Conservation (phyloP, 2,113 vertebrate species). For the Zosterops hypoxanthus region DNA sequence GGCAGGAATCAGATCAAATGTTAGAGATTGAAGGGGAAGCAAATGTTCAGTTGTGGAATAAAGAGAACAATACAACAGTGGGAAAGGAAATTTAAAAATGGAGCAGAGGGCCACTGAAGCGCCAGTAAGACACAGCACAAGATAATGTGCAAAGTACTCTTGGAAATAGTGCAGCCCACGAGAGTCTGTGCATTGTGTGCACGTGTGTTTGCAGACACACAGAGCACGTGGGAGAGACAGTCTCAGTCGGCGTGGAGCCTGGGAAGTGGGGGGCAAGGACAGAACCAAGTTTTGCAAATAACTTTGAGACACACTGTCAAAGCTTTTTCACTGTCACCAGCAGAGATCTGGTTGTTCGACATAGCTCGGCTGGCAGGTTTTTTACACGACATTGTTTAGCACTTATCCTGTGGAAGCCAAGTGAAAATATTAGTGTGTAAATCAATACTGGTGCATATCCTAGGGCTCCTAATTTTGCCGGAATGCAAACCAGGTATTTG, state of each 20-base stretch:
- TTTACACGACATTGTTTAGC: neutral
- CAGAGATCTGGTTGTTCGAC: fast-evolving
- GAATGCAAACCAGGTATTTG: neutral
- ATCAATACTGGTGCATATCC: neutral
- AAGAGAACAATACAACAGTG: neutral
- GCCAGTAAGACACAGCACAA: neutral
- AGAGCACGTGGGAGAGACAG: neutral
- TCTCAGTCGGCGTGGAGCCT: fast-evolving
- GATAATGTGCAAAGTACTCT: neutral
- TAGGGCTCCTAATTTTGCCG: neutral
- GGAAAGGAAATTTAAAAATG: neutral
- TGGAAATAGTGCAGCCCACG: neutral
- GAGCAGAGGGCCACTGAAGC: neutral
- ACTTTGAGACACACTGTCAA: neutral
- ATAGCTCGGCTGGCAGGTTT: neutral
- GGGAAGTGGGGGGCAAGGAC: neutral
- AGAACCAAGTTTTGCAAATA: neutral
- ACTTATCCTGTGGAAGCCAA: neutral
- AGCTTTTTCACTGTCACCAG: neutral
- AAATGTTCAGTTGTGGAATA: neutral
- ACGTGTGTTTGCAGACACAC: fast-evolving
- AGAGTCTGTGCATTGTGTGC: neutral
- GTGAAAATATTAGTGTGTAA: neutral
- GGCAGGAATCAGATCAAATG: neutral
- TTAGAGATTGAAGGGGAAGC: neutral